These are phyloP conservation scores for Aplochiton taeniatus DNA, from an alignment of 2,797 vertebrate species.

Conservation along the genomic window DNA sequence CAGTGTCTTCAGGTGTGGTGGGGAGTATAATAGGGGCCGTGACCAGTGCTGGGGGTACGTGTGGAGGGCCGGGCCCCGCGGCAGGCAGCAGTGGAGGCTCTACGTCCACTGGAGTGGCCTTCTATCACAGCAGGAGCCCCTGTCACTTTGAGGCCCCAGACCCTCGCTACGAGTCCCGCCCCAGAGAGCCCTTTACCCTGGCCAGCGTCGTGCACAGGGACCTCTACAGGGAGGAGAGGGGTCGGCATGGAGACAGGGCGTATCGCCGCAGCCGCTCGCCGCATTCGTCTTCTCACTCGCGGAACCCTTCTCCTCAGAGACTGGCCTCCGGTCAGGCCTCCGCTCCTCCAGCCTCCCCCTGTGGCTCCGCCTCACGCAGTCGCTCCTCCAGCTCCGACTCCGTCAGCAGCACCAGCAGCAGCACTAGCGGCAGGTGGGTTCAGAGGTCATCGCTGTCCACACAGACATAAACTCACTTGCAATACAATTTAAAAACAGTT, in stretches of 20 bases:
- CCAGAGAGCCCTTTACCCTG: conserved; percentile 92
- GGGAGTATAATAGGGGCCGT: conserved; percentile 67
- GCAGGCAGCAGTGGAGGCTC: conserved; percentile 67
- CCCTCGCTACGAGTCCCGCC: conserved; percentile 92
- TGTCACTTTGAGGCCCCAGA: conserved; percentile 94
- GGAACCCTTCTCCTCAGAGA: conserved; percentile 93
- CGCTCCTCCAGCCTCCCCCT: conserved; percentile 85
- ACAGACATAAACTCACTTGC: neutral
- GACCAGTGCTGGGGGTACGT: conserved; percentile 54
- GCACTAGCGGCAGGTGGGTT: conserved; percentile 95
- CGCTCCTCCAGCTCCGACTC: conserved; percentile 98
- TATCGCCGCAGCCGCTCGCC: conserved; percentile 95
- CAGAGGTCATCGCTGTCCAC: conserved; percentile 8
- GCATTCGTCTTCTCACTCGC: conserved; percentile 91
- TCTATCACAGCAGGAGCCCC: conserved; percentile 96
- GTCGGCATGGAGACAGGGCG: conserved; percentile 87
- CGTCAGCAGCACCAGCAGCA: conserved; percentile 98
- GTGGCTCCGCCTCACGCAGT: conserved; percentile 90
- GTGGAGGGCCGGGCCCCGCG: conserved; percentile 56
- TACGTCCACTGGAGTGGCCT: conserved; percentile 77
- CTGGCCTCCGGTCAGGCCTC: conserved; percentile 87
- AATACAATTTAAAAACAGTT: too few relatives aligned
- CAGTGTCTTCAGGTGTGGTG: conserved; percentile 62
- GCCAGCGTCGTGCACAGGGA: conserved; percentile 98
- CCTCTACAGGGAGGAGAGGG: conserved; percentile 94